A percentile compares a stretch with the other conserved stretches of the same genome.
Conservation (phyloP, 2,113 vertebrate species). For the Psilopsiagon aymara region DNA sequence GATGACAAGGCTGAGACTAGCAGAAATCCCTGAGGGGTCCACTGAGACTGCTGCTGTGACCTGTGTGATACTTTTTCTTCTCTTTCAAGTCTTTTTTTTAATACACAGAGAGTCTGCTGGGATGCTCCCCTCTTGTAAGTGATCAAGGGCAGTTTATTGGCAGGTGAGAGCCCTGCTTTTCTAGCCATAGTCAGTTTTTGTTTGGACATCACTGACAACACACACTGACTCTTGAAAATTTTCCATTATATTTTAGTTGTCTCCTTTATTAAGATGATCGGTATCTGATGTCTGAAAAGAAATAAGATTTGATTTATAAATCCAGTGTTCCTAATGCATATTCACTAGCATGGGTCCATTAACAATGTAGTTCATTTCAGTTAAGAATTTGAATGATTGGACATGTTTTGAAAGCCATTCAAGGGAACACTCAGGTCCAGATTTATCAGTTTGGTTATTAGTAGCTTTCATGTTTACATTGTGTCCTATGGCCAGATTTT, state of each 20-base stretch:
- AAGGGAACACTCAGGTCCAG: not conserved
- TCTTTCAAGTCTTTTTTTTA: slow-evolving; percentile 93
- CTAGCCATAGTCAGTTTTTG: slow-evolving; percentile 78
- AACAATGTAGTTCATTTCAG: not conserved
- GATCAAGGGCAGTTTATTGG: slow-evolving; percentile 91
- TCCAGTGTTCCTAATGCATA: not conserved
- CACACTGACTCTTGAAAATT: slow-evolving; percentile 76
- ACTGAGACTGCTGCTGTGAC: slow-evolving; percentile 88
- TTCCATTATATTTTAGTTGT: slow-evolving; percentile 61
- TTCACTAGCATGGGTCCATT: not conserved
- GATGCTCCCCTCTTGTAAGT: slow-evolving; percentile 84
- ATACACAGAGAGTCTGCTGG: slow-evolving; percentile 82
- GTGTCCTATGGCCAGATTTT: not conserved
- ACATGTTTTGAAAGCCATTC: slow-evolving; percentile 1
- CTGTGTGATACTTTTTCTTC: slow-evolving; percentile 91
- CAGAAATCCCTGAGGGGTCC: slow-evolving; percentile 87
- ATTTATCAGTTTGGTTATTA: not conserved
- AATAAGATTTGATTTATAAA: slow-evolving; percentile 12
- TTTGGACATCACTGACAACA: slow-evolving; percentile 81
- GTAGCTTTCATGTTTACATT: not conserved
- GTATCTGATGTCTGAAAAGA: slow-evolving; percentile 27
- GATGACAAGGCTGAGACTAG: slow-evolving; percentile 98
- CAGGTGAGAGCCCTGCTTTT: slow-evolving; percentile 82
- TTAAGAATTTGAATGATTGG: not conserved
- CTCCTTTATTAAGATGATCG: slow-evolving; percentile 46